These are phyloP conservation scores for Nyctereutes procyonoides DNA, from an alignment of 2,113 vertebrate genomes.

Conservation along the genomic window DNA sequence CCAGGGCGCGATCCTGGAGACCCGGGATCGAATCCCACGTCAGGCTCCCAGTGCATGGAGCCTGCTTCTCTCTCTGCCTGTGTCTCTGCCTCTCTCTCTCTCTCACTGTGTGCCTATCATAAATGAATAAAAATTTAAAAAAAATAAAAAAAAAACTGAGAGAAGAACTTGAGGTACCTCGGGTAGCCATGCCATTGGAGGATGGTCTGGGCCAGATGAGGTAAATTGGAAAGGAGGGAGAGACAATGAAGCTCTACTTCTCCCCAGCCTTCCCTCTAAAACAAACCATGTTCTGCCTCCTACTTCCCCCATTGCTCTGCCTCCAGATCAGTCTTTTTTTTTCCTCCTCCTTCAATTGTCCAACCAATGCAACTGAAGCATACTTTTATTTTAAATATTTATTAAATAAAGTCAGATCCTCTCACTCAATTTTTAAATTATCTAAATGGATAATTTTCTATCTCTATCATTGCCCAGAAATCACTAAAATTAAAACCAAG, in stretches of 20 bases:
- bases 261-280: neutral
- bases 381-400: neutral
- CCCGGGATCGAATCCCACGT: too few relatives aligned
- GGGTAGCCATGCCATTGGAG: neutral
- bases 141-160: too few relatives aligned
- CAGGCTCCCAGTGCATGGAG: too few relatives aligned
- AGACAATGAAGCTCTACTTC: neutral
- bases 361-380: neutral
- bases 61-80: too few relatives aligned
- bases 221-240: neutral
- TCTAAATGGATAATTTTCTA: neutral
- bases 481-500: slow-evolving; percentile 23
- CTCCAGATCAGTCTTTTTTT: neutral
- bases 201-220: neutral
- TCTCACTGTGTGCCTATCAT: too few relatives aligned
- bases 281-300: neutral
- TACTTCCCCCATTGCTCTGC: neutral
- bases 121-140: too few relatives aligned
- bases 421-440: slow-evolving; percentile 25
- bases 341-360: neutral
- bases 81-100: too few relatives aligned
- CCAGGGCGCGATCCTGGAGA: too few relatives aligned
- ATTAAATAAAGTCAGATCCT: neutral
- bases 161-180: neutral
- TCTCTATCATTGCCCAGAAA: neutral